A percentile compares a stretch with the other conserved stretches of the same genome.
Evolutionary conservation across 64 coral and sea anemone species (phyloP).

Genomic region (Acropora yongei): DNA sequence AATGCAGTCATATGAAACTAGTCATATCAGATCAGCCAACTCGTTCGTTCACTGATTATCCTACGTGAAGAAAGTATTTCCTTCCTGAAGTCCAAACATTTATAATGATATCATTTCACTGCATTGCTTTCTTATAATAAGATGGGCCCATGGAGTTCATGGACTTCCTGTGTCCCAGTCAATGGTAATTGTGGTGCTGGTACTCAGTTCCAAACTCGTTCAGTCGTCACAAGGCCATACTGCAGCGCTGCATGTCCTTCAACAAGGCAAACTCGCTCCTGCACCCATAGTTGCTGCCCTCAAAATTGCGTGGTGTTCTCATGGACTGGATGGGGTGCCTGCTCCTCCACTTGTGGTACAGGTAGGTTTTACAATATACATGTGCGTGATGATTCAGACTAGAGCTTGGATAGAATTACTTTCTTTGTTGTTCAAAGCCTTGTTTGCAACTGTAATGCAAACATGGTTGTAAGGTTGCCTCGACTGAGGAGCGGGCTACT

Average conservation of each 20-base stretch:
- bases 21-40: too few species aligned
- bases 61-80: too few species aligned
- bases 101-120: background rate
- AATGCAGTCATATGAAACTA: too few species aligned
- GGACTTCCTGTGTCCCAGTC: constrained; percentile 63
- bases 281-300: constrained; percentile 91
- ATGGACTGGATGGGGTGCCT: constrained; percentile 76
- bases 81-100: background rate
- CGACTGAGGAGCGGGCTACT: too few species aligned
- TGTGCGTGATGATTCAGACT: background rate
- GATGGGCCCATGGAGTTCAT: constrained; percentile 79
- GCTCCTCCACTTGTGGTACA: constrained; percentile 82
- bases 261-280: constrained; percentile 45
- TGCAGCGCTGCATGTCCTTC: constrained; percentile 76
- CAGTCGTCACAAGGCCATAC: constrained; percentile 60
- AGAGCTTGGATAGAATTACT: background rate
- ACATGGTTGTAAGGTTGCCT: too few species aligned
- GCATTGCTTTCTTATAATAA: background rate
- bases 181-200: constrained; percentile 87
- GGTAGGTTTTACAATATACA: constrained; percentile 43
- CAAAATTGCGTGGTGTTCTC: constrained; percentile 69
- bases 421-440: too few species aligned
- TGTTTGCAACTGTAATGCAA: too few species aligned
- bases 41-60: too few species aligned
- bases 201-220: constrained; percentile 57